Base-by-base conservation (phyloP, 1,140 invertebrate species). In the Mercenaria mercenaria region DNA sequence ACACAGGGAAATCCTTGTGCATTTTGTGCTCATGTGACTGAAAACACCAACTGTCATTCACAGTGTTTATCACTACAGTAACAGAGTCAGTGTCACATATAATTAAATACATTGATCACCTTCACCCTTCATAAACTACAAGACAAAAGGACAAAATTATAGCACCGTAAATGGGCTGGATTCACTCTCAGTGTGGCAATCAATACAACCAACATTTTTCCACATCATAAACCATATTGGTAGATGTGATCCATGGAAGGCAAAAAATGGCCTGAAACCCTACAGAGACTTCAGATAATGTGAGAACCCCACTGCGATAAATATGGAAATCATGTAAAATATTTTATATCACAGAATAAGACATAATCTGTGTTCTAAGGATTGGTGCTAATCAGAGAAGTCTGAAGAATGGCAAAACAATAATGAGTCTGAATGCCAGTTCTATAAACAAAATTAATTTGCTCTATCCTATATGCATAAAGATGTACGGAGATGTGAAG, bases 81-180 rank as follows among this genome's bases (percentile, higher is more conserved):
- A n/a, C n/a, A n/a, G n/a, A n/a, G n/a, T n/a, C 34, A 20, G 34
- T 72, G 67, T 72, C 67, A 41, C 67, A 72, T 39, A 72, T 37
- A 72, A 72, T 72, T 32, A n/a, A n/a, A 29, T 39, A 72, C 34
- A 72, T 72, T 72, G 32, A 37, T 72, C 67, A 72, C 10, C 3
- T 20, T 41, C 37, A 39, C 37, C 67, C 34, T 34, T 72, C 67
- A 72, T 72, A 32, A 72, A 1, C 34, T 1, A 32, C 18, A 10
- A 72, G 67, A 72, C 32, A 72, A 72, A 72, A 72, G 61, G 34
- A 72, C 67, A 72, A 72, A 39, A 72, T 72, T 72, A 72, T 72
- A 72, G 67, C 67, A 72, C 67, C 37, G 39, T 72, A 72, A 72
- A 72, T 72, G 67, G 67, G 67, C 67, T 39, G n/a, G 29, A 64